Base-by-base conservation (phyloP, 2,113 vertebrate genomes). In the Melierax canorus region DNA sequence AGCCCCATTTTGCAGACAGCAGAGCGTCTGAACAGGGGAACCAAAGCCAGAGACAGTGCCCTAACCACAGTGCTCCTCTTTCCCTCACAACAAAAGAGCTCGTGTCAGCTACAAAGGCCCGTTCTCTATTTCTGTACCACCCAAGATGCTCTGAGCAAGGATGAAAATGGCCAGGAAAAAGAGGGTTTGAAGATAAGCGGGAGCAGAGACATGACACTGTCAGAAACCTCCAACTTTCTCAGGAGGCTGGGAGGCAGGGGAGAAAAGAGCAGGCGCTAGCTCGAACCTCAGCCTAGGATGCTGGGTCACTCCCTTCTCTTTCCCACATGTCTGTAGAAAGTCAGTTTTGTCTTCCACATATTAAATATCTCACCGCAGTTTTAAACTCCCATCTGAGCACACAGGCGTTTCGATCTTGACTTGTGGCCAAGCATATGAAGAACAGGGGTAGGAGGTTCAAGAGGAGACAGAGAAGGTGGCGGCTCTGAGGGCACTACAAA, bases 381-480 rank as follows among this genome's bases (percentile, higher is more conserved):
- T 86, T 78, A 76, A 95, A 92, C 59, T 94, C 93, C 32, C 81
- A 76, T 62, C 74, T 80, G 84, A 91, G 73, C 39, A 78, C 56
- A 81, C 34, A 84, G 51, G 56, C 13, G 0, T 94, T 74, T 59
- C 22, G 1, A 27, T 51, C 59, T 15, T 92, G 90, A 76, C 79
- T 84, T 38, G 72, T 51, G 83, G 90, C 88, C 94, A 96, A 94
- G 76, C 56, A 69, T 10, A 82, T 39, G 55, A 89, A 87, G 91
- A 89, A 96, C 10, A 15, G 45, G 39, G 27, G 39, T 67, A 92
- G 79, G 92, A 89, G 82, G 94, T 89, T 91, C 91, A 95, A 91
- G 60, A 94, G 84, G 45, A 94, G 84, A 91, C 43, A 78, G 59
- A 95, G 94, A 84, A 92, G 76, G 81, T 24, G 20, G 48, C 4